Evolutionary conservation across 2,113 vertebrate species (phyloP).

Genomic region (Ailuropoda melanoleuca): DNA sequence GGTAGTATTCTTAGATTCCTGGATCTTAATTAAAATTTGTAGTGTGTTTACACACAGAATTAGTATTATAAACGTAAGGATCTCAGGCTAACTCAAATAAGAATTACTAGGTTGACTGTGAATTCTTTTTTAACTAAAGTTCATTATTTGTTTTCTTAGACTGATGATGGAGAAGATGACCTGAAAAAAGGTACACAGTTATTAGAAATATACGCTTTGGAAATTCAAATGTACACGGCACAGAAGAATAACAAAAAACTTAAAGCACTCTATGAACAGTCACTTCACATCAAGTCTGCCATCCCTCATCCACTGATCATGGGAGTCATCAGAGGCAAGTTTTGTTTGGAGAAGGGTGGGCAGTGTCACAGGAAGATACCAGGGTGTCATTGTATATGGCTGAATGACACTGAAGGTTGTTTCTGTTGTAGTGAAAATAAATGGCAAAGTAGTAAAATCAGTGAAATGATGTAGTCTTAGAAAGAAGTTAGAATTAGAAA

Average conservation of each 20-base stretch:
- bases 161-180: slow-evolving; percentile 99
- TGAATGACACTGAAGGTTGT: not conserved
- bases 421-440: slow-evolving; percentile 3
- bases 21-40: not conserved
- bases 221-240: slow-evolving; percentile 99
- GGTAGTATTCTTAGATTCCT: not conserved
- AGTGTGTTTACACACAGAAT: not conserved
- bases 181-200: slow-evolving; percentile 99
- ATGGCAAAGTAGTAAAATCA: not conserved
- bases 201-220: slow-evolving; percentile 98
- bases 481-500: not conserved
- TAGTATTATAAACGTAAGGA: not conserved
- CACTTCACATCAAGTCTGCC: slow-evolving; percentile 99
- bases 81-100: not conserved
- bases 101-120: slow-evolving; percentile 12
- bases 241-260: slow-evolving; percentile 99
- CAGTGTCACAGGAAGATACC: not conserved
- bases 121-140: slow-evolving; percentile 42
- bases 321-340: slow-evolving; percentile 98
- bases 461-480: not conserved
- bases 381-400: not conserved
- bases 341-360: not conserved
- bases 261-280: slow-evolving; percentile 99
- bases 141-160: slow-evolving; percentile 85
- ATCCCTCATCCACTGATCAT: slow-evolving; percentile 99